Evolutionary conservation across 2,113 vertebrate species (phyloP), one percentile per base, ranked within the genome.

Genomic region (Geococcyx californianus): DNA sequence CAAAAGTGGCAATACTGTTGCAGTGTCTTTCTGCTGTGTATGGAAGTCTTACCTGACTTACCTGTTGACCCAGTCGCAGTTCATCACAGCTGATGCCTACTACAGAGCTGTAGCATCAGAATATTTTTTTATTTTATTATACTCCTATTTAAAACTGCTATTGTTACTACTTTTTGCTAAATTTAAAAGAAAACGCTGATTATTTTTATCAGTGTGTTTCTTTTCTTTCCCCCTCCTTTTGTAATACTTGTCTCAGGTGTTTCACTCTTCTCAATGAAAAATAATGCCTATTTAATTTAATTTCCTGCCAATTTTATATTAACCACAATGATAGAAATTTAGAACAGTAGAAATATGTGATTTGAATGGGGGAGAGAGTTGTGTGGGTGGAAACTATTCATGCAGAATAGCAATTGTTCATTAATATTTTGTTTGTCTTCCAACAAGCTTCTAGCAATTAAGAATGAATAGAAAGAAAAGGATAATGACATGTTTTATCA

Each of bases 401-500:
- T 64, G 52, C 36, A 45, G 51, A 66, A 82, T 73, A 81, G 56
- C 77, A 87, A 93, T 95, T 64, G 73, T 95, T 97, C 88, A 72
- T 74, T 95, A 93, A 90, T 91, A 94, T 94, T 96, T 96, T 91
- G 42, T 94, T 79, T 93, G 68, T 94, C 91, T 86, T 84, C 95
- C 80, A 90, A 72, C 84, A 92, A 92, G 42, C 40, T 91, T 93
- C 47, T 77, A 95, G 73, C 33, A 95, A 95, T 97, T 95, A 94
- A 93, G 66, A 92, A 84, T 89, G 40, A 59, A 75, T 94, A 83
- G 91, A 94, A 96, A 93, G 60, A 80, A 90, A 94, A 92, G 19
- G 12, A 72, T 95, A 95, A 97, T 95, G 44, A 60, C 78, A 79
- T 85, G 66, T 91, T 91, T 82, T 94, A 75, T 94, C 75, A 82